Evolutionary conservation across 2,797 vertebrate genomes (phyloP), one percentile per base, ranked within the genome.

Genomic region (Selene dorsalis): DNA sequence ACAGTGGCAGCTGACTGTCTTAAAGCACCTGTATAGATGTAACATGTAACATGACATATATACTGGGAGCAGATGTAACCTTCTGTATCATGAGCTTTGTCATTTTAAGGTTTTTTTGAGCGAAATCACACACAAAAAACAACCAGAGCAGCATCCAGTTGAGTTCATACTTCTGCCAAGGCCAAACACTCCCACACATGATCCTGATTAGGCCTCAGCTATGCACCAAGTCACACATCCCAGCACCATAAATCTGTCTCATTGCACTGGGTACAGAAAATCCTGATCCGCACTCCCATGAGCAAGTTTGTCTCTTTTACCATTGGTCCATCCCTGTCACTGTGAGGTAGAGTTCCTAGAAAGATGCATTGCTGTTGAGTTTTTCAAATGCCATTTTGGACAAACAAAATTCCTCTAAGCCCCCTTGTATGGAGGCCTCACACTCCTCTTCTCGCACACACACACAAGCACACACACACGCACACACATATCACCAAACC

Each of bases 401-500:
- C 16, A 66, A 73, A 72, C 47, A 55, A 59, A 77, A 77, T 76
- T 64, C 62, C 43, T 74, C 16, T 20, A 14, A 47, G 39, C 30
- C 17, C 2, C 26, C 59, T 10, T 22, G 35, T 66, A 3, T 3
- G 13, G 24, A 60, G 1, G 26, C 18, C 45, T 8, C 28, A 10
- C n/a, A 16, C 24, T 4, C 22, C 26, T 13, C 9, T 16, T 22
- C 7, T 35, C 32, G 9, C 7, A 8, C 32, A 35, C 32, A 35
- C 32, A 35, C 30, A 35, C 14, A 71, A n/a, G 9, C 7, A 8
- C 32, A 35, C 32, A 35, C 32, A 35, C 7, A 8, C 32, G 9
- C 32, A 35, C 32, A 35, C 16, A 28, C 12, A 35, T 17, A 13
- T 22, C 55, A 30, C 5, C n/a, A 9, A n/a, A 4, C 41, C n/a